A percentile compares a stretch with the other conserved stretches of the same genome.
phyloP scores from a whole-genome alignment of 2,797 vertebrate genomes.

The Siniperca scherzeri region DNA sequence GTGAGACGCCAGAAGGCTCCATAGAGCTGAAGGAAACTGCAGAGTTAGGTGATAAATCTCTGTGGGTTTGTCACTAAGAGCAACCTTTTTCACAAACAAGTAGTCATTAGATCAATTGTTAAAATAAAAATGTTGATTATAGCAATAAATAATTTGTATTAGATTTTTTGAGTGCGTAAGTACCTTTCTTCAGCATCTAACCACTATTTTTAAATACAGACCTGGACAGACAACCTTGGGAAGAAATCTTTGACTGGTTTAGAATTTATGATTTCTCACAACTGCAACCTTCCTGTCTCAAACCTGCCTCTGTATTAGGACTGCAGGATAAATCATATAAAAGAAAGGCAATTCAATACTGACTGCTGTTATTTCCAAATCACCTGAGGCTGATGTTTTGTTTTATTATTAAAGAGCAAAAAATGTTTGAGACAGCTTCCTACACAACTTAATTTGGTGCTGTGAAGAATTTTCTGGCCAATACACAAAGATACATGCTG shows the following conservation, averaged over 20 bases:
- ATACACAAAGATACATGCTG: conserved; percentile 22
- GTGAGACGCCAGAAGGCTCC: neutral
- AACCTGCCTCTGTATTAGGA: conserved; percentile 22
- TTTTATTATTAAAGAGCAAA: conserved; percentile 31
- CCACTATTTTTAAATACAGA: neutral
- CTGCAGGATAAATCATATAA: conserved; percentile 26
- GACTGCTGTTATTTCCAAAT: conserved; percentile 43
- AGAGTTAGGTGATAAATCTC: neutral
- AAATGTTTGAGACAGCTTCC: conserved; percentile 36
- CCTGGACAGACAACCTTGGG: neutral
- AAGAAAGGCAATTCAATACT: conserved; percentile 42
- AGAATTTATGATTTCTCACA: conserved; percentile 24
- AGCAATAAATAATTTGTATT: neutral
- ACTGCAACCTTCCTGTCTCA: conserved; percentile 20
- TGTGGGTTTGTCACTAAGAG: too few species aligned
- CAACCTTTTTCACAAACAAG: neutral
- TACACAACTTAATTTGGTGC: conserved; percentile 37
- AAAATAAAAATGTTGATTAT: neutral
- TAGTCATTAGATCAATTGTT: neutral
- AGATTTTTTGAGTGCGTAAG: neutral
- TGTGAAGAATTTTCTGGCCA: conserved; percentile 38
- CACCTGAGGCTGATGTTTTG: conserved; percentile 37
- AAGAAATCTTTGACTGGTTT: conserved; percentile 14
- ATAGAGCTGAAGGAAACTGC: neutral
- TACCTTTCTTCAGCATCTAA: neutral